Evolutionary conservation across 2,888 invertebrate species (phyloP), one percentile per base, ranked within the genome.

Genomic region (Drosophila aldrichi): DNA sequence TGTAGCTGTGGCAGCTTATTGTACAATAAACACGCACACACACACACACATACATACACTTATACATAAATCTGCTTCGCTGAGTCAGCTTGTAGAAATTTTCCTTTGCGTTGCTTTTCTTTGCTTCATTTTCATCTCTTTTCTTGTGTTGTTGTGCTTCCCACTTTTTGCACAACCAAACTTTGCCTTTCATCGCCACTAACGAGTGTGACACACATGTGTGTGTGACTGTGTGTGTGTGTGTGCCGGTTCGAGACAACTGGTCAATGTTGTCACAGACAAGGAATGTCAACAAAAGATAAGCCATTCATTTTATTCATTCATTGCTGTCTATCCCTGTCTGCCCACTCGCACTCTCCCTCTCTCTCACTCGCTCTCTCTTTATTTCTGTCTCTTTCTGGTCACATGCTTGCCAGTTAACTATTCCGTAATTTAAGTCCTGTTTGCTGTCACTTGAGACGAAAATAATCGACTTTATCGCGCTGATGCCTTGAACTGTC

Each of bases 231-330:
- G 40, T 57, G 34, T 57, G 64, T 69, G 58, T 60, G 60, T 46
- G 64, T 59, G 61, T 59, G 56, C 46, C 29, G 29, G 8, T 10
- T 32, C 32, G 77, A 73, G 75, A 84, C 74, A 73, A 88, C 86
- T 85, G 90, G 90, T 89, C 86, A 90, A 89, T 88, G 90, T 90
- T 86, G 88, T 88, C 80, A 73, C 86, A 89, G 88, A 89, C 86
- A 52, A 41, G 61, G 90, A 85, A 86, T 86, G 90, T 89, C 90
- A 86, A 86, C 90, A 89, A 80, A 88, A 88, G 86, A 86, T 89
- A 86, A 89, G 86, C 90, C 86, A 86, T 89, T 89, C 89, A 88
- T 85, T 85, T 85, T 82, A 88, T 86, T 88, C 90, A 88, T 89
- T 85, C 86, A 74, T 85, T 88, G 40, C 61, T 70, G 52, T 25